phyloP scores from a whole-genome alignment of 2,113 vertebrate genomes.

The Rhinopithecus roxellana region DNA sequence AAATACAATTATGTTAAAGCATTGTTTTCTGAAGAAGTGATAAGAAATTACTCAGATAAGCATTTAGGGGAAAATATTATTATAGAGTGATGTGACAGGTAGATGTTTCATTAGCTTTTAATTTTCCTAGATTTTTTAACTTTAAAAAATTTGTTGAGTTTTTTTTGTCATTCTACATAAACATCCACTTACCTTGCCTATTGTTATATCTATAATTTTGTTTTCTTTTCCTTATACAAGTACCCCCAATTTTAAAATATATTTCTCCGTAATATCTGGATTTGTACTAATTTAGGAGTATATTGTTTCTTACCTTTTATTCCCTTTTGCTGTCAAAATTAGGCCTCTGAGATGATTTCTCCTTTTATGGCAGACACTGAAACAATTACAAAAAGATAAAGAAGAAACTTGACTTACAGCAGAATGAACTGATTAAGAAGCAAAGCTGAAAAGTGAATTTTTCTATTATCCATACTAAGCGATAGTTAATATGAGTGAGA shows the following conservation, averaged over 20 bases:
- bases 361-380: neutral
- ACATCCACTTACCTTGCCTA: neutral
- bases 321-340: neutral
- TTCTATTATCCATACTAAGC: neutral
- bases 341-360: neutral
- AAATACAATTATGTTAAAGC: neutral
- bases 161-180: neutral
- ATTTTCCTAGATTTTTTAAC: neutral
- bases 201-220: neutral
- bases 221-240: neutral
- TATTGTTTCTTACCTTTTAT: neutral
- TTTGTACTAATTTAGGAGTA: neutral
- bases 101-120: neutral
- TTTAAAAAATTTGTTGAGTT: neutral
- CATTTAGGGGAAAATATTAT: neutral
- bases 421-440: neutral
- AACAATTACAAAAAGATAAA: neutral
- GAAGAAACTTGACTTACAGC: neutral
- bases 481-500: neutral
- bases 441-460: neutral
- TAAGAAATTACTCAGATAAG: neutral
- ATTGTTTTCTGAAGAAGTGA: neutral
- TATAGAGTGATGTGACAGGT: neutral
- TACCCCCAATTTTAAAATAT: neutral
- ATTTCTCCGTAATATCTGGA: neutral